Evolutionary conservation across 1,140 invertebrate species (phyloP).

Genomic region (Sycobia sp.): DNA sequence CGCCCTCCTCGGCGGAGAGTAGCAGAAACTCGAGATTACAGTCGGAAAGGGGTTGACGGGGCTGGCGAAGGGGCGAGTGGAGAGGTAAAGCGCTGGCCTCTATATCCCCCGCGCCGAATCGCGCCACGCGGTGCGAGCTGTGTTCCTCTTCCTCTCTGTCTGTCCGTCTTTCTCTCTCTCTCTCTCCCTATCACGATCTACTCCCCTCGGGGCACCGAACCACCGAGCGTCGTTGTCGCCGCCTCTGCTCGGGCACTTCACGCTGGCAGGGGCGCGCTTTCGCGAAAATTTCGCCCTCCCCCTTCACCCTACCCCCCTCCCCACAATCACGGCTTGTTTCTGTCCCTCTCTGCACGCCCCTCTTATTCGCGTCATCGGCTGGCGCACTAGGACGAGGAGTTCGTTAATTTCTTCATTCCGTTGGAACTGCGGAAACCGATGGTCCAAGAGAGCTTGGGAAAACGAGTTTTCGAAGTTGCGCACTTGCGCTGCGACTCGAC

Average conservation of each 20-base stretch:
- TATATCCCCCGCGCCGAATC: no score
- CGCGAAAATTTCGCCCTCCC: no score
- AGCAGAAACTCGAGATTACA: slow-evolving; percentile 24
- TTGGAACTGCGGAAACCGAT: not conserved
- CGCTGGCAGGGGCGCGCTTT: not conserved
- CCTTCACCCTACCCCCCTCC: no score
- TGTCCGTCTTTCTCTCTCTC: not conserved
- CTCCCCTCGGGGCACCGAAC: no score
- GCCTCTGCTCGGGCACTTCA: not conserved
- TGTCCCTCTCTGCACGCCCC: no score
- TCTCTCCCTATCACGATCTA: no score
- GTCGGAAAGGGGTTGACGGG: slow-evolving; percentile 2
- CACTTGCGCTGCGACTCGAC: no score
- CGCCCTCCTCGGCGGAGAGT: not conserved
- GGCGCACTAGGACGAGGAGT: slow-evolving; percentile 12
- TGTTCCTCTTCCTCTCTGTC: no score
- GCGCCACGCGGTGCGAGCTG: not conserved
- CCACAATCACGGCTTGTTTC: no score
- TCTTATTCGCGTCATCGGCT: slow-evolving; percentile 9
- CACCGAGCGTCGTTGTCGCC: not conserved
- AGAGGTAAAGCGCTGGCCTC: no score
- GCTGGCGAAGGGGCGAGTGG: no score
- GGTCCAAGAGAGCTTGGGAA: not conserved
- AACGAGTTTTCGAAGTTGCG: slow-evolving; percentile 26
- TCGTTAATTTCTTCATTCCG: slow-evolving; percentile 21